Percentiles rank a stretch among this genome's conserved stretches.
Conservation (phyloP, 2,797 vertebrate species). For the Meda fulgida region DNA sequence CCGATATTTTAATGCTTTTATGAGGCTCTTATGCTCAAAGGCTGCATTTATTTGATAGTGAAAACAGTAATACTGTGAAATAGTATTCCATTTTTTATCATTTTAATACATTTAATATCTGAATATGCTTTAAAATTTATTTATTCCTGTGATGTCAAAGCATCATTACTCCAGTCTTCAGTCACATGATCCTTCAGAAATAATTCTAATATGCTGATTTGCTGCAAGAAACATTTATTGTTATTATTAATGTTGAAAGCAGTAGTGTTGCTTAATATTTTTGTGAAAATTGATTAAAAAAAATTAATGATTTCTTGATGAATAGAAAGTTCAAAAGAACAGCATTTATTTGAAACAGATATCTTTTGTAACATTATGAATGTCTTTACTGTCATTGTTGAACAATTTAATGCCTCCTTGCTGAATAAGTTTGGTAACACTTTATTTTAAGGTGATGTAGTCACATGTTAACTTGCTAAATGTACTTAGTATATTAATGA, state of each 20-base stretch:
- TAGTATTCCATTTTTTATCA: neutral
- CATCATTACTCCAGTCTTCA: neutral
- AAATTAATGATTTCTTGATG: neutral
- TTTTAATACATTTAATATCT: neutral
- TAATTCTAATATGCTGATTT: neutral
- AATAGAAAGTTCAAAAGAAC: too few relatives aligned
- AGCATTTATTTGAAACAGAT: neutral
- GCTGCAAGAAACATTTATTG: neutral
- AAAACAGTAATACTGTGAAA: neutral
- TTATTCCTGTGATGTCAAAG: neutral
- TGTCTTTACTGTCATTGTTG: neutral
- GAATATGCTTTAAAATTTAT: neutral
- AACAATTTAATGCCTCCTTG: neutral
- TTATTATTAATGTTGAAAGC: neutral
- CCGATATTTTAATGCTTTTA: neutral
- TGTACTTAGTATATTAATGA: neutral
- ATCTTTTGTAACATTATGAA: neutral
- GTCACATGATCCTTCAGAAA: neutral
- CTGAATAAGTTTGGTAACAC: neutral
- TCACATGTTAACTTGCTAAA: neutral
- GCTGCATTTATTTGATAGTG: neutral
- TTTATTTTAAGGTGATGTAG: too few relatives aligned
- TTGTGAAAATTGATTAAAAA: neutral
- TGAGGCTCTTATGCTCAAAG: neutral
- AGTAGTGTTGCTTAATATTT: neutral